Percentiles rank a stretch among this genome's conserved stretches.
These are phyloP conservation scores for Chiloscyllium punctatum DNA, from an alignment of 2,797 vertebrate genomes.

Conservation along the genomic window DNA sequence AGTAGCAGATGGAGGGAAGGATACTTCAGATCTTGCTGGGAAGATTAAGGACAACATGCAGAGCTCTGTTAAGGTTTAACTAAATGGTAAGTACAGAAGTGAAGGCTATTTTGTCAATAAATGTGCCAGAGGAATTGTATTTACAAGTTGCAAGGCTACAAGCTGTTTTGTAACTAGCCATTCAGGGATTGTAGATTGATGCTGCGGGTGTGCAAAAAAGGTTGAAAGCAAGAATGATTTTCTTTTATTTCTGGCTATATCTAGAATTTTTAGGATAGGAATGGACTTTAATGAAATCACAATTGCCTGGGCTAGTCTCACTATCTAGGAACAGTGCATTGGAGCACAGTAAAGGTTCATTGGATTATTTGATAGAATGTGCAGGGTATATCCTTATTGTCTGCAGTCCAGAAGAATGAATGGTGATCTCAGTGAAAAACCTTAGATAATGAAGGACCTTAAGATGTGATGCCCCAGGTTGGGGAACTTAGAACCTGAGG, in stretches of 20 bases:
- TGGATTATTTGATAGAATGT: background rate
- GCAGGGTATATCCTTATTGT: background rate
- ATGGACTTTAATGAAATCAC: background rate
- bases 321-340: background rate
- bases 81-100: background rate
- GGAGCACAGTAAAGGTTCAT: background rate
- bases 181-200: background rate
- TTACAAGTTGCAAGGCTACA: background rate
- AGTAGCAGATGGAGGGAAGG: background rate
- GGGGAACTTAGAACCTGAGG: background rate
- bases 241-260: background rate
- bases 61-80: background rate
- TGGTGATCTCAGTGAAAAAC: background rate
- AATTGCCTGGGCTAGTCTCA: background rate
- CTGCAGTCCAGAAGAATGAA: background rate
- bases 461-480: background rate
- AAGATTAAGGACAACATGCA: background rate
- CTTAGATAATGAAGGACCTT: background rate
- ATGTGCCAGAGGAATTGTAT: background rate
- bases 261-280: background rate
- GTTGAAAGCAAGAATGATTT: background rate
- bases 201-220: background rate
- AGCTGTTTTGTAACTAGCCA: background rate
- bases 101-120: background rate
- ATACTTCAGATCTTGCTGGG: background rate